Evolutionary conservation across 2,797 vertebrate species (phyloP).

Genomic region (Channallabes apus): DNA sequence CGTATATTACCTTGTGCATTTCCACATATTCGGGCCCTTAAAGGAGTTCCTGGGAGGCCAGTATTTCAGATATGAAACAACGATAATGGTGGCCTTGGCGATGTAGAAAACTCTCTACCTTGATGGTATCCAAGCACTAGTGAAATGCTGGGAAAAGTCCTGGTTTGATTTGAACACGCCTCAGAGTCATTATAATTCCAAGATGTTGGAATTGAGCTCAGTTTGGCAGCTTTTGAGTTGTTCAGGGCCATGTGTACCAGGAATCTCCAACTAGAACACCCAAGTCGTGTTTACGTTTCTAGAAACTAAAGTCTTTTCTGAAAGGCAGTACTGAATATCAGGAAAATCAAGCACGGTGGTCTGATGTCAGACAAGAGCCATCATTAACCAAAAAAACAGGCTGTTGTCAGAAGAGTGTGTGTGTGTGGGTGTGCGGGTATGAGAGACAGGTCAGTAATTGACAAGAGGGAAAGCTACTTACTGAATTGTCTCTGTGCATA

Average conservation of each 20-base stretch:
- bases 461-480: not conserved
- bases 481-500: not conserved
- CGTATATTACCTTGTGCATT: no score
- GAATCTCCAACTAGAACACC: not conserved
- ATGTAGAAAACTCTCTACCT: no score
- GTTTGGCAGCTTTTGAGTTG: not conserved
- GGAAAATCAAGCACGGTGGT: not conserved
- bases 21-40: no score
- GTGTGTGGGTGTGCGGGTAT: not conserved
- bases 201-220: not conserved
- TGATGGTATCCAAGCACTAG: no score
- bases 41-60: no score
- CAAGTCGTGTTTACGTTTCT: not conserved
- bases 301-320: not conserved
- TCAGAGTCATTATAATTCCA: no score
- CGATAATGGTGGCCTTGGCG: no score
- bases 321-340: not conserved
- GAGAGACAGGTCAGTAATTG: not conserved
- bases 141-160: no score
- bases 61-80: no score
- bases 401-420: constrained; percentile 6
- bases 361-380: not conserved
- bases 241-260: not conserved
- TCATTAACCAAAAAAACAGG: not conserved
- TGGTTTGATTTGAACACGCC: no score